These are phyloP conservation scores for Malacoraja senta DNA, from an alignment of 2,797 vertebrate genomes.

Conservation along the genomic window DNA sequence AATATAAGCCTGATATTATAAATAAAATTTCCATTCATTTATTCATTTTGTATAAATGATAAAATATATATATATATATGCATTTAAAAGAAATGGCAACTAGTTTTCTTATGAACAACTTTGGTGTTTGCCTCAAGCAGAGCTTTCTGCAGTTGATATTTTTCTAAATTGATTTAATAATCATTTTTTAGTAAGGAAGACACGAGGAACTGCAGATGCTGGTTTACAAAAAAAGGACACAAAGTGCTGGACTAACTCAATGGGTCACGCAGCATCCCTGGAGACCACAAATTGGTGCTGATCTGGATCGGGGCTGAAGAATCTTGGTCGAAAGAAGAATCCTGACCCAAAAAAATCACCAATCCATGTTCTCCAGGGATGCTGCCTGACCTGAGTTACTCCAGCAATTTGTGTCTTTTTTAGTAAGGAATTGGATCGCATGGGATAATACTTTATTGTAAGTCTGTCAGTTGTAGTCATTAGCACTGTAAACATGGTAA, in stretches of 20 bases:
- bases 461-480: not conserved
- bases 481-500: not conserved
- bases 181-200: not conserved
- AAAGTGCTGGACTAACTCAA: no score
- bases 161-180: not conserved
- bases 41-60: not conserved
- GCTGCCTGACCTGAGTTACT: no score
- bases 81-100: not conserved
- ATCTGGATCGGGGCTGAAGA: no score
- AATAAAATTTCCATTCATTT: not conserved
- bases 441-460: not conserved
- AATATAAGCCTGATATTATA: not conserved
- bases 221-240: no score
- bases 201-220: no score
- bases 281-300: no score
- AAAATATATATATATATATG: not conserved
- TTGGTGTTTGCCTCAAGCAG: no score
- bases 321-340: no score
- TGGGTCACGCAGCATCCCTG: no score
- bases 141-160: not conserved
- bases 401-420: no score
- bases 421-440: not conserved
- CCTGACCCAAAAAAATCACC: no score
- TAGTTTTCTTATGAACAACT: not conserved
- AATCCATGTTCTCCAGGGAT: no score